Base-by-base conservation (phyloP, 1,140 invertebrate species). In the Diuraphis noxia region DNA sequence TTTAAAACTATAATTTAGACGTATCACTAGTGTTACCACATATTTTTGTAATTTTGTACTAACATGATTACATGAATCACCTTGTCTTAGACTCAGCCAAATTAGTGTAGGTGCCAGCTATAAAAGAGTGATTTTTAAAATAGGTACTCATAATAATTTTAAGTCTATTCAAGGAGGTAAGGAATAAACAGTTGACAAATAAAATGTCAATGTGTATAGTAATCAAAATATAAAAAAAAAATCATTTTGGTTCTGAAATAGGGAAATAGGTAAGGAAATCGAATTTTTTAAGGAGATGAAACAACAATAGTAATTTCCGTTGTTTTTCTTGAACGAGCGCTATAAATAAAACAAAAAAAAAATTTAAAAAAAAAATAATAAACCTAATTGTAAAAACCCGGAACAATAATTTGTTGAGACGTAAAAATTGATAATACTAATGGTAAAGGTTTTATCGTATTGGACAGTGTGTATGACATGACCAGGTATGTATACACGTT, bases 381-480 rank as follows among this genome's bases (percentile, higher is more conserved):
- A 13, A 86, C 85, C 25, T 21, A 90, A 72, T 6, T 0, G n/a
- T 23, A 89, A 81, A 90, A 90, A 79, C 46, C 56, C 21, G 88
- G 56, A 90, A 90, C 38, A 88, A 41, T 72, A 41, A 63, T 63
- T 63, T 56, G 40, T 36, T 41, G 85, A 56, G 49, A 63, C 38
- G 88, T 46, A 72, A 79, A 89, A 90, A 90, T 90, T 43, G 63
- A 77, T 43, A 79, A 79, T 79, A 90, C 81, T 90, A 79, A 77
- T 41, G 25, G 41, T 46, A 43, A 25, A n/a, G 9, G 72, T 36
- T 46, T 79, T 90, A 21, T 90, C 56, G 63, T 89, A 40, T 63
- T 79, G 30, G 40, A 89, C 30, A 79, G 63, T 89, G 88, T 79
- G n/a, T 36, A 43, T 79, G 88, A 89, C 88, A 89, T 38, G 43